These are phyloP conservation scores for Rhagologus leucostigma DNA, from an alignment of 2,113 vertebrate genomes.

Conservation along the genomic window DNA sequence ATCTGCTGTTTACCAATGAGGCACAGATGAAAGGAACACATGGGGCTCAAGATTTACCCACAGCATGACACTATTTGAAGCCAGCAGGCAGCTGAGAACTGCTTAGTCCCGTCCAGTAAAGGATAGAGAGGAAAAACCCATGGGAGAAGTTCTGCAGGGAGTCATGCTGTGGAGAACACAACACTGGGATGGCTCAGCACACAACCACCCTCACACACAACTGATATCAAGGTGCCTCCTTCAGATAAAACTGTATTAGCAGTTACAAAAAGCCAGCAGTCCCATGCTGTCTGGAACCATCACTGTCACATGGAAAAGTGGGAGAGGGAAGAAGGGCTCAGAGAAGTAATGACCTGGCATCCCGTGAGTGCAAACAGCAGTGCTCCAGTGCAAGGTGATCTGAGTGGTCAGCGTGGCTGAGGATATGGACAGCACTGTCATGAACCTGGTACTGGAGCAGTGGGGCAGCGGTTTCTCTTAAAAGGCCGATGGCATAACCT, in stretches of 20 bases:
- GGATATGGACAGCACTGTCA: rapidly evolving
- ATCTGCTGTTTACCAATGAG: slow-evolving; percentile 35
- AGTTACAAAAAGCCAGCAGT: neutral
- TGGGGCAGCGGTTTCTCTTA: neutral
- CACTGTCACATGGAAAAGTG: neutral
- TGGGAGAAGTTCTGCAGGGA: neutral
- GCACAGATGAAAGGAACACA: slow-evolving; percentile 15
- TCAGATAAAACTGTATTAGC: neutral
- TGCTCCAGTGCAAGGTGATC: neutral
- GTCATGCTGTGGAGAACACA: neutral
- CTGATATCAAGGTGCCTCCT: neutral
- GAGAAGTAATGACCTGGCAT: neutral
- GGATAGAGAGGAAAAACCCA: neutral
- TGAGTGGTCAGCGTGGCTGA: rapidly evolving
- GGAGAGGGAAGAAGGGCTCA: neutral
- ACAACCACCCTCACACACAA: neutral
- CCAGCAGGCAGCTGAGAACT: neutral
- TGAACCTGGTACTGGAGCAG: neutral
- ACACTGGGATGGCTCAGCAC: neutral
- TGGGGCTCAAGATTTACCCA: neutral
- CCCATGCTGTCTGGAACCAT: neutral
- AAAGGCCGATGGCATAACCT: neutral
- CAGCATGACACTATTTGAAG: neutral
- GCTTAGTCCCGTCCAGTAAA: neutral
- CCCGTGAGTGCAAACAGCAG: neutral